Evolutionary conservation across 2,797 vertebrate species (phyloP), one percentile per base, ranked within the genome.

Genomic region (Champsocephalus gunnari): DNA sequence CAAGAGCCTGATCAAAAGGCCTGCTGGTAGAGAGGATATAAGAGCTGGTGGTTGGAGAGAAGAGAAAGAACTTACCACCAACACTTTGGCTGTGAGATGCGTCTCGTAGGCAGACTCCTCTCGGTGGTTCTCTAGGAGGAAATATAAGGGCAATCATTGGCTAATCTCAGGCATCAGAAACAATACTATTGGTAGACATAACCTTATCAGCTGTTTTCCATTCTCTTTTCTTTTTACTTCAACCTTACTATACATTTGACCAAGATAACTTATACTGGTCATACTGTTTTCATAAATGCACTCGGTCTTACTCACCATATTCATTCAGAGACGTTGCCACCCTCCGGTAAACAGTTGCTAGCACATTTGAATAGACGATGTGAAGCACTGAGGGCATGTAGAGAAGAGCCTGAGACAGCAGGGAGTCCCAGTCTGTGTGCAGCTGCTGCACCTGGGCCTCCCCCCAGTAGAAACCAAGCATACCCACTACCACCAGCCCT

Each of bases 51-150:
- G 38, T 12, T 11, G 24, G 10, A 63, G 19, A 58, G n/a, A 2
- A 60, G 28, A 24, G 1, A 38, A 69, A 58, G 47, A 80, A 93
- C 96, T 88, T 1, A 96, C 96, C 94, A 96, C 92, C 56, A 96
- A 77, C 47, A 96, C 93, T 90, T 96, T 96, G 55, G 92, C 83
- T 28, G 95, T 96, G 65, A 95, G 92, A 65, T 96, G 94, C 73
- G 93, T 95, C 72, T 96, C 80, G 60, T 91, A 95, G 54, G 94
- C 86, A 0, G 95, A 95, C 79, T 96, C 92, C 70, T 96, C 94
- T 79, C 95, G 92, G 85, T 96, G 96, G 92, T 96, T 96, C 87
- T 96, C 96, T 96, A 7, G 47, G 45, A 11, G 24, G 41, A 53
- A 28, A 45, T 4, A 43, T 12, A 16, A 61, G 21, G 14, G 41